phyloP scores from a whole-genome alignment of 2,888 invertebrate genomes.

The Linnaemya tessellans region DNA sequence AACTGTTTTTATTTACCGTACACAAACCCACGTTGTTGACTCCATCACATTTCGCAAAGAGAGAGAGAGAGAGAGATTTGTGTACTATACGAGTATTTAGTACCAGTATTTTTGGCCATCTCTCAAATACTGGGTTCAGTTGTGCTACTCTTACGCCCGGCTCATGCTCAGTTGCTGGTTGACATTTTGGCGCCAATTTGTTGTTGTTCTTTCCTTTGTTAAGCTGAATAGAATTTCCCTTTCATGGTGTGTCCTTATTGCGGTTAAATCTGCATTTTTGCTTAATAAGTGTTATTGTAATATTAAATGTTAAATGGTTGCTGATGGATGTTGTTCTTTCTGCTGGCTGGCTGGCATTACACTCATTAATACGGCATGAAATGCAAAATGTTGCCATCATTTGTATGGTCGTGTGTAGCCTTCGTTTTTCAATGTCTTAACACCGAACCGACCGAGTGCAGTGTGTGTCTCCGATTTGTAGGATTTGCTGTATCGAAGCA shows the following conservation, averaged over 20 bases:
- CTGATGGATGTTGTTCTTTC: conserved; percentile 8
- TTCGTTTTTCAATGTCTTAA: conserved; percentile 70
- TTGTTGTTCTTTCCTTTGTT: conserved; percentile 25
- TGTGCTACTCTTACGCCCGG: not conserved
- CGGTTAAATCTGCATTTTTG: conserved; percentile 45
- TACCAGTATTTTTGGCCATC: conserved; percentile 51
- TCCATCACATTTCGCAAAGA: not conserved
- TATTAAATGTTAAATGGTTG: conserved; percentile 25
- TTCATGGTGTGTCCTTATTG: conserved; percentile 21
- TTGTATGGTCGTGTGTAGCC: conserved; percentile 42
- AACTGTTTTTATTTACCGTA: not conserved
- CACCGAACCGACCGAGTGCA: conserved; percentile 42
- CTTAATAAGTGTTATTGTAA: conserved; percentile 13
- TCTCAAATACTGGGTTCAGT: conserved; percentile 63
- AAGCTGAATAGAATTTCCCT: conserved; percentile 35
- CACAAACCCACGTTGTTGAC: not conserved
- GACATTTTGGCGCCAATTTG: conserved; percentile 67
- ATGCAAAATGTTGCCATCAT: conserved; percentile 53
- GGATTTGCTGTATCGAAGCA: conserved; percentile 46
- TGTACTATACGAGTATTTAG: conserved; percentile 37
- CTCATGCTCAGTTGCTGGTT: conserved; percentile 38
- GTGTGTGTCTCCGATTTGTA: conserved; percentile 50
- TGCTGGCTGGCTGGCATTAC: not conserved
- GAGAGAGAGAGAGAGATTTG: conserved; percentile 19
- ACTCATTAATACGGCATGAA: conserved; percentile 10